A percentile compares a stretch with the other conserved stretches of the same genome.
These are phyloP conservation scores for Verasper variegatus DNA, from an alignment of 2,113 vertebrate genomes.

Conservation along the genomic window DNA sequence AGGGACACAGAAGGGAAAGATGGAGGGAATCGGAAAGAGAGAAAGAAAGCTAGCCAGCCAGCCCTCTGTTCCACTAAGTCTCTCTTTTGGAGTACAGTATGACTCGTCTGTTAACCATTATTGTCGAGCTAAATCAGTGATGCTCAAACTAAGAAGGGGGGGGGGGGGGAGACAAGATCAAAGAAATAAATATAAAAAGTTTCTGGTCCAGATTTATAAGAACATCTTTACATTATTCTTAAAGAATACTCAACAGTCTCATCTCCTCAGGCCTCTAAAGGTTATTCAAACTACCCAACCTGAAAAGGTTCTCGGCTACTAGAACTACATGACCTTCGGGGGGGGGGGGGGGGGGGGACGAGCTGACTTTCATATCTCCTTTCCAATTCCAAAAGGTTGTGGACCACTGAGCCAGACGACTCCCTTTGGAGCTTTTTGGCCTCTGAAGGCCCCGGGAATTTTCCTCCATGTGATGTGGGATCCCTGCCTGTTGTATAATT, in stretches of 20 bases:
- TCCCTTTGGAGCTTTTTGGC: not conserved
- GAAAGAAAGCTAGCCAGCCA: not conserved
- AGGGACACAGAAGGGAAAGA: not conserved
- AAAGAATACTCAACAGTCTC: not conserved
- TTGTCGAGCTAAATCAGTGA: not conserved
- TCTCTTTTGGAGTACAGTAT: not conserved
- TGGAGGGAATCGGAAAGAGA: not conserved
- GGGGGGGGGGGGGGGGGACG: not conserved
- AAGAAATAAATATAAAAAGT: not conserved
- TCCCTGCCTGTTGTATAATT: not conserved
- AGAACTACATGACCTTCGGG: not conserved
- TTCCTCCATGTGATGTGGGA: not conserved
- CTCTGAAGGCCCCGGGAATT: not conserved
- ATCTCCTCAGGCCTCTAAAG: not conserved
- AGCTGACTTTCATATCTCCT: not conserved
- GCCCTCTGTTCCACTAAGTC: not conserved
- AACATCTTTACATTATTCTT: not conserved
- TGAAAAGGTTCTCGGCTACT: not conserved
- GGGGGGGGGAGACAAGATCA: not conserved
- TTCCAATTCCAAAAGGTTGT: constrained; percentile 1
- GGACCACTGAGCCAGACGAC: not conserved
- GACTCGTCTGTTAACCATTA: not conserved
- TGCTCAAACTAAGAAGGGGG: not conserved
- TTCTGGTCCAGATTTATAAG: no score
- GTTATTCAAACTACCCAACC: not conserved